phyloP scores from a whole-genome alignment of 2,888 invertebrate species.

The Cataglyphis rosenhaueri region DNA sequence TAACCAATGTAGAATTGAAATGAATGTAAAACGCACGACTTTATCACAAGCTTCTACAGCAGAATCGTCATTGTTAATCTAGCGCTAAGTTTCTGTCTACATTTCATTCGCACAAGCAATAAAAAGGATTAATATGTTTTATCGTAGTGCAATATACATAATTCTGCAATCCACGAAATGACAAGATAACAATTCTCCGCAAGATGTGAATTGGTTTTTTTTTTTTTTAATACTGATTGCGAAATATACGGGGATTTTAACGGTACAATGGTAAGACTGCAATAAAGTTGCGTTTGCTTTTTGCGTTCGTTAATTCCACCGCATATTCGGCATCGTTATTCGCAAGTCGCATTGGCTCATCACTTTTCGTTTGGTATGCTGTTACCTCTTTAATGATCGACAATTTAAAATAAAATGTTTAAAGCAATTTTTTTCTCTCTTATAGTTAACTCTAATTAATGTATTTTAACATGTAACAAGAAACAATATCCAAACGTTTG shows the following conservation, averaged over 20 bases:
- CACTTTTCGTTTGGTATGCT: conserved; percentile 60
- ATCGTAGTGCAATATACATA: conserved; percentile 6
- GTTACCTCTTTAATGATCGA: conserved; percentile 11
- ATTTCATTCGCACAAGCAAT: background rate
- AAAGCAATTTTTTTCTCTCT: background rate
- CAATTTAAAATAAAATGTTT: background rate
- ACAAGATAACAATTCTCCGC: background rate
- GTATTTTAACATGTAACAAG: background rate
- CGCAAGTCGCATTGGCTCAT: conserved; percentile 57
- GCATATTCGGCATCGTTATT: conserved; percentile 51
- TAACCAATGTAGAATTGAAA: background rate
- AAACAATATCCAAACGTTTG: background rate
- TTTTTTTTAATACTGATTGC: background rate
- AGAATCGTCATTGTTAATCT: background rate
- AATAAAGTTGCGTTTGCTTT: conserved; percentile 66
- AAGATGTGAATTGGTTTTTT: background rate
- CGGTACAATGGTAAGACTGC: conserved; percentile 58
- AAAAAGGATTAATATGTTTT: conserved; percentile 10
- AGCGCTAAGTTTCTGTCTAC: conserved; percentile 5
- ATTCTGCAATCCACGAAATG: background rate
- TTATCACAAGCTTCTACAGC: background rate
- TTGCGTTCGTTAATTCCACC: conserved; percentile 63
- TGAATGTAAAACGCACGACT: background rate
- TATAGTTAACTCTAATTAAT: conserved; percentile 5
- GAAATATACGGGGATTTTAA: conserved; percentile 58